phyloP scores from a whole-genome alignment of 2,888 invertebrate genomes.

The Erebia epiphron region DNA sequence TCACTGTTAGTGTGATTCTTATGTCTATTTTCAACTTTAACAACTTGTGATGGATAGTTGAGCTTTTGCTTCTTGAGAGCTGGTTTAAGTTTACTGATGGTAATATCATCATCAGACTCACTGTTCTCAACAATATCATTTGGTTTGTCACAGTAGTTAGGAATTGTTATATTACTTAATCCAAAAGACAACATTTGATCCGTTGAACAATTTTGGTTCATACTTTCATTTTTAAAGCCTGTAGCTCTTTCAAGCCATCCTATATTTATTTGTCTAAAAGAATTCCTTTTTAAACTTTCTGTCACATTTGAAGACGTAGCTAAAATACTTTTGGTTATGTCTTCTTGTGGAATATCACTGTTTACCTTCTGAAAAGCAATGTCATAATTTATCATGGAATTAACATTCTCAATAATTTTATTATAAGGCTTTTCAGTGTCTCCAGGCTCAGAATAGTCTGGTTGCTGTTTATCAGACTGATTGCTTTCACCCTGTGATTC shows the following conservation, averaged over 20 bases:
- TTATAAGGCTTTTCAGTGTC: background rate
- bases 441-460: background rate
- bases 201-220: slow-evolving; percentile 33
- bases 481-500: slow-evolving; percentile 42
- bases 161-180: slow-evolving; percentile 60
- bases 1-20: slow-evolving; percentile 27
- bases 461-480: slow-evolving; percentile 33
- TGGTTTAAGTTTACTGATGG: slow-evolving; percentile 74
- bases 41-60: slow-evolving; percentile 32
- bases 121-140: slow-evolving; percentile 89
- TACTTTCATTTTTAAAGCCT: slow-evolving; percentile 59
- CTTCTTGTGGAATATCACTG: background rate
- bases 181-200: slow-evolving; percentile 58
- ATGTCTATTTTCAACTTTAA: slow-evolving; percentile 25
- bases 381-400: background rate
- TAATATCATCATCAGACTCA: slow-evolving; percentile 84
- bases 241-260: slow-evolving; percentile 75
- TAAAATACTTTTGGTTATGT: slow-evolving; percentile 4
- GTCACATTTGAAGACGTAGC: slow-evolving; percentile 21
- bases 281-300: slow-evolving; percentile 45
- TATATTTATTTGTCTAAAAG: slow-evolving; percentile 63
- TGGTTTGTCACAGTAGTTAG: slow-evolving; percentile 51
- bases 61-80: slow-evolving; percentile 81
- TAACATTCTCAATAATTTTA: background rate
- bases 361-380: background rate